phyloP scores from a whole-genome alignment of 64 coral and sea anemone genomes.

The Acropora yongei region DNA sequence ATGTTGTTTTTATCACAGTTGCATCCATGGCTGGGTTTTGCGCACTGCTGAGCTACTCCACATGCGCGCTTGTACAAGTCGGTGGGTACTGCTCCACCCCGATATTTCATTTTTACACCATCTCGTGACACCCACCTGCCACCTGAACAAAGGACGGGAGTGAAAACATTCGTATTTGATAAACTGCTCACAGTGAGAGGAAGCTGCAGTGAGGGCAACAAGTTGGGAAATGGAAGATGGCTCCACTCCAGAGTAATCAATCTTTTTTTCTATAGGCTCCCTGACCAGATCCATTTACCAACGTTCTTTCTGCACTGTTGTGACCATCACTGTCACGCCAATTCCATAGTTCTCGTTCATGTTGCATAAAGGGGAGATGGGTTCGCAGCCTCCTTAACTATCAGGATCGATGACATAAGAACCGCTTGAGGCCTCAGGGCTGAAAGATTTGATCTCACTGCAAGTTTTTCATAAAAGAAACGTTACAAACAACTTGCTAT shows the following conservation, averaged over 20 bases:
- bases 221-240: background rate
- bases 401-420: no score
- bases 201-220: background rate
- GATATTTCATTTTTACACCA: background rate
- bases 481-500: no score
- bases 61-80: slow-evolving; percentile 14
- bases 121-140: slow-evolving; percentile 42
- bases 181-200: slow-evolving; percentile 52
- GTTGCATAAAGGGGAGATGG: slow-evolving; percentile 36
- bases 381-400: no score
- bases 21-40: background rate
- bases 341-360: slow-evolving; percentile 49
- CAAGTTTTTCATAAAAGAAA: no score
- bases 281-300: background rate
- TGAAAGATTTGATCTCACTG: no score
- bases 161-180: slow-evolving; percentile 34
- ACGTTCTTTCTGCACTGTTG: slow-evolving; percentile 9
- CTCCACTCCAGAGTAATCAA: slow-evolving; percentile 13
- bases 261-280: slow-evolving; percentile 14
- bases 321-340: slow-evolving; percentile 52
- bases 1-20: slow-evolving; percentile 15
- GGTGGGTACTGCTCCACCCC: slow-evolving; percentile 6
- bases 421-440: no score
- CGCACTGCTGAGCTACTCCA: background rate
- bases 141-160: background rate